Evolutionary conservation across 2,888 invertebrate species (phyloP).

Genomic region (Hemithea aestivaria): DNA sequence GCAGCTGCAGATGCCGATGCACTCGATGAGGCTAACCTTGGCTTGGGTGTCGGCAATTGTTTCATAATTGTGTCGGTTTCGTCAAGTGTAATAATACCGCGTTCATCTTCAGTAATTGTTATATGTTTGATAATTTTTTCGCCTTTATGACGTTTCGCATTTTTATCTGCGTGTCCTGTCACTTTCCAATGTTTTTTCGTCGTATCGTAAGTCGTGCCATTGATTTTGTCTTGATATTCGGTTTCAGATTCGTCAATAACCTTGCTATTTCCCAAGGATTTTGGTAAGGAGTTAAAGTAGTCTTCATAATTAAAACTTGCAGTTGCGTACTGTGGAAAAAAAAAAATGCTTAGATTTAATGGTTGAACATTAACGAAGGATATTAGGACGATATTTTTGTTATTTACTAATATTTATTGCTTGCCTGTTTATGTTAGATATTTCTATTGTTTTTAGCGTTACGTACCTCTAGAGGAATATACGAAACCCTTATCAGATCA

Average conservation of each 20-base stretch:
- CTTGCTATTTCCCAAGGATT: conserved; percentile 7
- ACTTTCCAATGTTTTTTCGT: too few relatives aligned
- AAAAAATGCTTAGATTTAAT: neutral
- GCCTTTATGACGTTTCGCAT: conserved; percentile 3
- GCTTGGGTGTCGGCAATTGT: conserved; percentile 24
- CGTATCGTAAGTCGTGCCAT: neutral
- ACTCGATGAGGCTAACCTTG: too few relatives aligned
- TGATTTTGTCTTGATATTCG: conserved; percentile 2
- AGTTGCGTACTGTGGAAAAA: conserved; percentile 42
- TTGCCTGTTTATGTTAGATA: too few relatives aligned
- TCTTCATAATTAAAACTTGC: conserved; percentile 35
- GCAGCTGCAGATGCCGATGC: conserved; percentile 11
- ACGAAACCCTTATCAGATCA: too few relatives aligned
- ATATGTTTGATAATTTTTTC: conserved; percentile 38
- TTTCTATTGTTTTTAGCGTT: too few relatives aligned
- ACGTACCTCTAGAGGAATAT: too few relatives aligned
- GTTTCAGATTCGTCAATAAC: conserved; percentile 1
- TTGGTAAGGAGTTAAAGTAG: too few relatives aligned
- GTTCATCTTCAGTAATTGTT: conserved; percentile 36
- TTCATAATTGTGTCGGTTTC: conserved; percentile 52
- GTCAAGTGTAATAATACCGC: too few relatives aligned
- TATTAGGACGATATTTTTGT: too few relatives aligned
- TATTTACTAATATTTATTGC: too few relatives aligned
- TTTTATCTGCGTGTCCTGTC: neutral
- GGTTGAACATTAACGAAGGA: neutral